Percentiles rank a stretch among this genome's conserved stretches.
Conservation (phyloP, 1,140 invertebrate genomes). For the Eriocheir sinensis region DNA sequence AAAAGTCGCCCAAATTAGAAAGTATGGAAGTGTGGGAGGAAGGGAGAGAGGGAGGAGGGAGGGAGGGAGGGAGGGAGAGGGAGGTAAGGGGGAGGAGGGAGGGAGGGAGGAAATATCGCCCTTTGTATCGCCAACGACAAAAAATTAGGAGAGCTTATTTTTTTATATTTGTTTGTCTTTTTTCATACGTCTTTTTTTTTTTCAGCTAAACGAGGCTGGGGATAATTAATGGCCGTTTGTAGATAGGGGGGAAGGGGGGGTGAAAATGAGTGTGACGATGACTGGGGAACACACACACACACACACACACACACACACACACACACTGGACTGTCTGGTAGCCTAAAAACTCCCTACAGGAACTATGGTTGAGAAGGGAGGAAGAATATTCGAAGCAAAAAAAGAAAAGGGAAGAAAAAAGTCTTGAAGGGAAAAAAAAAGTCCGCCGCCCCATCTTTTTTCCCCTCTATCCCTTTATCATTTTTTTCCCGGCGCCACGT, state of each 20-base stretch:
- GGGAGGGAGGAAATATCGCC: not conserved
- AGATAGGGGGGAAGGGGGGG: not conserved
- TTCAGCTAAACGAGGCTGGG: not conserved
- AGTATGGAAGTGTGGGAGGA: too few relatives aligned
- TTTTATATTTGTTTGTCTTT: not conserved
- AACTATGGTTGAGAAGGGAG: too few relatives aligned
- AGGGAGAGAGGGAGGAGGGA: too few relatives aligned
- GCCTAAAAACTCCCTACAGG: not conserved
- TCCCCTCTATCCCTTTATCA: not conserved
- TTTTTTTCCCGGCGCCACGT: not conserved
- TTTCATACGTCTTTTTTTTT: not conserved
- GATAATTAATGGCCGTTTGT: slow-evolving; percentile 17
- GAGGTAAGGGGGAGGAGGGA: not conserved
- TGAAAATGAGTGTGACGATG: not conserved
- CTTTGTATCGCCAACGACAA: not conserved
- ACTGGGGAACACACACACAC: too few relatives aligned
- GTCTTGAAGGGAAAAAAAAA: not conserved
- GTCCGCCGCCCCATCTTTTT: not conserved
- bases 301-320: too few relatives aligned
- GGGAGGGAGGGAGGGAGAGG: too few relatives aligned
- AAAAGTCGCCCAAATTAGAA: slow-evolving; percentile 1
- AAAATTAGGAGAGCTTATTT: not conserved
- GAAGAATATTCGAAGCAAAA: too few relatives aligned
- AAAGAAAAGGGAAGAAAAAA: not conserved
- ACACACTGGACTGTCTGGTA: too few relatives aligned